Evolutionary conservation across 30 jellyfish, hydroid and myxozoan species (phyloP).

Genomic region (Catostylus mosaicus): DNA sequence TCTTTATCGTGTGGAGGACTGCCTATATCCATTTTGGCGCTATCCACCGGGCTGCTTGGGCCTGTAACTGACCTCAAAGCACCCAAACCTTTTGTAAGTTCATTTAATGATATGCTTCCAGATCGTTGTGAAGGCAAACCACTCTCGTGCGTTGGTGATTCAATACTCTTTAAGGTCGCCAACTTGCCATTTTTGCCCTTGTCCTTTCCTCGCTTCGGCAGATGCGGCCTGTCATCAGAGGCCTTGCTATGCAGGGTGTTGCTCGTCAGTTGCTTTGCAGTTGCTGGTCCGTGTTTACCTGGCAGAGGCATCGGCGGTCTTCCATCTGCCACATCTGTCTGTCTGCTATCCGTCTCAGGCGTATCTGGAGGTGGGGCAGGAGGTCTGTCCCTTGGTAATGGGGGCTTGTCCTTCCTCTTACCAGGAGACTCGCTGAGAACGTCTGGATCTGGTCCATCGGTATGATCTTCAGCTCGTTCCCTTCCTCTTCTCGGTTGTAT

Average conservation of each 20-base stretch:
- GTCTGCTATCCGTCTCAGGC: conserved; percentile 18
- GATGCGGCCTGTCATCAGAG: conserved; percentile 47
- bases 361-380: conserved; percentile 78
- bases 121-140: conserved; percentile 16
- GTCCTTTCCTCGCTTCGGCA: conserved; percentile 27
- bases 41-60: conserved; percentile 35
- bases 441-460: conserved; percentile 7
- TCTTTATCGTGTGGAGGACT: not conserved
- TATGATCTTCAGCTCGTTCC: not conserved
- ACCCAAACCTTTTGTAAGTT: conserved; percentile 44
- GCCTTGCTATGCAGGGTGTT: conserved; percentile 23
- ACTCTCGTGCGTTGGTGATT: conserved; percentile 12
- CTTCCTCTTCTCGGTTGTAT: conserved; percentile 15
- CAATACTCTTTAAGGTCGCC: not conserved
- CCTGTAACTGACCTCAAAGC: conserved; percentile 36
- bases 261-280: conserved; percentile 10
- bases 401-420: conserved; percentile 39
- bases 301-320: conserved; percentile 63
- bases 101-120: conserved; percentile 43
- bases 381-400: conserved; percentile 64
- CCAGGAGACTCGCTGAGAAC: conserved; percentile 7
- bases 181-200: conserved; percentile 6
- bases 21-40: not conserved
- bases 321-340: conserved; percentile 12
- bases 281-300: conserved; percentile 1